These are phyloP conservation scores for Diploscapter pachys DNA, from an alignment of 1,140 invertebrate species.

Conservation along the genomic window DNA sequence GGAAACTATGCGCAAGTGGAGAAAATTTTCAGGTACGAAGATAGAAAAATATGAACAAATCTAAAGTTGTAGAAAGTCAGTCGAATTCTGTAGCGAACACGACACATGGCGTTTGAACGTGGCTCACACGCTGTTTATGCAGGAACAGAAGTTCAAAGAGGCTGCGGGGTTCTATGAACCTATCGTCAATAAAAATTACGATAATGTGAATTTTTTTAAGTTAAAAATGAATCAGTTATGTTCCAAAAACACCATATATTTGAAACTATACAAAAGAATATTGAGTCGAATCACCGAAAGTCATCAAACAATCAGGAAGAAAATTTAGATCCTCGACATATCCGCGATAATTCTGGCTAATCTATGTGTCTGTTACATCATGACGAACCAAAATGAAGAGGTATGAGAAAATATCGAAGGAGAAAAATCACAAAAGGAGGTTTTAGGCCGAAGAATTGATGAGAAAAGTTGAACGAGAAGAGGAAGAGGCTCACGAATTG, in stretches of 20 bases:
- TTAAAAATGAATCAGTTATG: no score
- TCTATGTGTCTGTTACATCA: slow-evolving; percentile 96
- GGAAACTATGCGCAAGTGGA: slow-evolving; percentile 87
- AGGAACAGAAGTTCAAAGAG: slow-evolving; percentile 84
- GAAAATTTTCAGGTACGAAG: slow-evolving; percentile 68
- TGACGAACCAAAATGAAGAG: slow-evolving; percentile 97
- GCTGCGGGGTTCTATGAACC: slow-evolving; percentile 96
- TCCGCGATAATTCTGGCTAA: slow-evolving; percentile 96
- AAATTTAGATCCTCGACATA: slow-evolving; percentile 78
- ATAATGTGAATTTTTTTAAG: slow-evolving; percentile 68
- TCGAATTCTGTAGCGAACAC: slow-evolving; percentile 95
- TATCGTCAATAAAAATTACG: slow-evolving; percentile 92
- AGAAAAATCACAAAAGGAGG: slow-evolving; percentile 3
- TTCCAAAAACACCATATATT: no score
- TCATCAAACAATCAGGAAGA: no score
- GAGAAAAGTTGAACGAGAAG: slow-evolving; percentile 96
- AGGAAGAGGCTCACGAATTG: slow-evolving; percentile 81
- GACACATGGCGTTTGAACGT: slow-evolving; percentile 96
- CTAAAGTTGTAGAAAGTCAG: slow-evolving; percentile 67
- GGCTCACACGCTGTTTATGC: slow-evolving; percentile 98
- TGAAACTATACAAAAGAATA: no score
- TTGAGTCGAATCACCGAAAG: neutral
- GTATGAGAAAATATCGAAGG: slow-evolving; percentile 41
- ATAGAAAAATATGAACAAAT: neutral
- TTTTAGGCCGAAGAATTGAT: slow-evolving; percentile 87